Evolutionary conservation across 2,797 vertebrate genomes (phyloP).

Genomic region (Rhadinocentrus ornatus): DNA sequence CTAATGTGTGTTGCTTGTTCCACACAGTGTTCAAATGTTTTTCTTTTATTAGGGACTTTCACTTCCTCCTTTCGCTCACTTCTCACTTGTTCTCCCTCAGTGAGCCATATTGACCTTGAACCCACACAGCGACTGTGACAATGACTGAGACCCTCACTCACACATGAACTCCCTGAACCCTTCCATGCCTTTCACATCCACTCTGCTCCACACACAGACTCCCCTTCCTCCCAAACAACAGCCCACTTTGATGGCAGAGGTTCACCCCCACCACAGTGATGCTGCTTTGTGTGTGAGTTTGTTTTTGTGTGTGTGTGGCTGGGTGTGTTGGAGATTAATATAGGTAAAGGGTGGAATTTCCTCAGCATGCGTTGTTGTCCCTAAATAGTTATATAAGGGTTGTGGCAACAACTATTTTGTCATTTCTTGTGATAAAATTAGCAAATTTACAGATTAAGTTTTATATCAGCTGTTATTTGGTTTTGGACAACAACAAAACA

Average conservation of each 20-base stretch:
- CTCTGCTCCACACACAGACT: conserved; percentile 38
- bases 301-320: conserved; percentile 20
- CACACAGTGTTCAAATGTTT: neutral
- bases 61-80: conserved; percentile 9
- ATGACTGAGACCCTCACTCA: conserved; percentile 50
- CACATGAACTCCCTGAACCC: conserved; percentile 71
- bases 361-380: conserved; percentile 42
- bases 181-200: conserved; percentile 56
- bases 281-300: conserved; percentile 20
- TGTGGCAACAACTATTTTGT: conserved; percentile 6
- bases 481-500: neutral
- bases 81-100: conserved; percentile 27
- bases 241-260: conserved; percentile 59
- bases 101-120: conserved; percentile 74
- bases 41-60: conserved; percentile 19
- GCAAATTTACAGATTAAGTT: neutral
- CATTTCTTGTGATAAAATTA: neutral
- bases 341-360: conserved; percentile 59
- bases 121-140: conserved; percentile 58
- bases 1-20: too few species aligned
- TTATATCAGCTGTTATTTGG: neutral
- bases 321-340: conserved; percentile 22
- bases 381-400: conserved; percentile 18
- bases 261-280: conserved; percentile 47
- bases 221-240: conserved; percentile 61